Conservation (phyloP, 2,888 invertebrate species). For the Watsonalla cultraria region DNA sequence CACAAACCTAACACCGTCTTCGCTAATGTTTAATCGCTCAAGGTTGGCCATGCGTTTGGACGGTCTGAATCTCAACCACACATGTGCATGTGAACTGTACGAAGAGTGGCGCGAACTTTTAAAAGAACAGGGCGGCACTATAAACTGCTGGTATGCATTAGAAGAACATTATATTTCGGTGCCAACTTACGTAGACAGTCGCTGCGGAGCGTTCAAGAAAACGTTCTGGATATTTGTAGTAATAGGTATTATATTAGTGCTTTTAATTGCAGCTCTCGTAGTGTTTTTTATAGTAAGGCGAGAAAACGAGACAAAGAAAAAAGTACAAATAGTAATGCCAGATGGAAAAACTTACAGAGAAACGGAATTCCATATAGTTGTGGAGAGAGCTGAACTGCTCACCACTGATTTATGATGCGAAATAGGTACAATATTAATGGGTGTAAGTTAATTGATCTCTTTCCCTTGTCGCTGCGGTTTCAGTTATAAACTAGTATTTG, state of each 20-base stretch:
- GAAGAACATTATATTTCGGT: conserved; percentile 58
- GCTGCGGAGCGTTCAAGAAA: conserved; percentile 65
- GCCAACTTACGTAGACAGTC: conserved; percentile 58
- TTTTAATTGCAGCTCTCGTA: conserved; percentile 66
- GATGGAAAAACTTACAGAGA: conserved; percentile 90
- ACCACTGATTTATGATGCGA: conserved; percentile 84
- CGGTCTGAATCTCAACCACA: conserved; percentile 77
- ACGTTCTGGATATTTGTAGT: conserved; percentile 70
- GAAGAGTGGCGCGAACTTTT: conserved; percentile 56
- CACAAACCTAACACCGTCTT: conserved; percentile 71
- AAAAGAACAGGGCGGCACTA: conserved; percentile 52
- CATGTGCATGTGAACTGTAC: conserved; percentile 77
- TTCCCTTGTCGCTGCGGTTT: conserved; percentile 15
- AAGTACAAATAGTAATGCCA: conserved; percentile 86
- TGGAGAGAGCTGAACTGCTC: conserved; percentile 89
- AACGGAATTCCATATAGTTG: conserved; percentile 91
- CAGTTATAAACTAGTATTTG: conserved; percentile 10
- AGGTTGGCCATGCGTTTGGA: conserved; percentile 78
- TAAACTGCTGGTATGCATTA: conserved; percentile 63
- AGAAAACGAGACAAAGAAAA: conserved; percentile 77
- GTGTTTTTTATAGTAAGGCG: conserved; percentile 64
- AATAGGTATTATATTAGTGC: conserved; percentile 65
- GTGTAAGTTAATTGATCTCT: conserved; percentile 25
- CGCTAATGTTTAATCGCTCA: conserved; percentile 77
- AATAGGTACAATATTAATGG: not conserved